Conservation (phyloP, 2,797 vertebrate species). For the Luscinia luscinia region DNA sequence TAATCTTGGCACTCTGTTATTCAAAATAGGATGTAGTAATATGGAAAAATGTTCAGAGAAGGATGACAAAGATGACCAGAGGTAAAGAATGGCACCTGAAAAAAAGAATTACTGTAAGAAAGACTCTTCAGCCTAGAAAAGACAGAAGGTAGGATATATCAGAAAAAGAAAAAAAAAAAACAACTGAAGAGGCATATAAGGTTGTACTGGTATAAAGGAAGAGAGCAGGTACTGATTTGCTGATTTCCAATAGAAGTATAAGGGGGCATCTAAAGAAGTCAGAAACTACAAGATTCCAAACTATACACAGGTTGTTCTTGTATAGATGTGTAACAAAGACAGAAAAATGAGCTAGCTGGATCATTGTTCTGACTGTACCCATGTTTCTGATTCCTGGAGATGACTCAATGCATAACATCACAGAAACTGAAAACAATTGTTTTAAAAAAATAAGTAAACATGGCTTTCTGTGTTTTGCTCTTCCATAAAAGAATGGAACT, state of each 20-base stretch:
- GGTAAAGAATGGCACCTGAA: neutral
- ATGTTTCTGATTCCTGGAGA: neutral
- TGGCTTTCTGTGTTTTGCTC: neutral
- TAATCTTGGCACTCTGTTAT: neutral
- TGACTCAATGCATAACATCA: neutral
- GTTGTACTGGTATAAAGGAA: neutral
- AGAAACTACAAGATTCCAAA: neutral
- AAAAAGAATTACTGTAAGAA: neutral
- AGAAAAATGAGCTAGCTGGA: neutral
- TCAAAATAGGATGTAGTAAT: neutral
- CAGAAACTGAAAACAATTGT: neutral
- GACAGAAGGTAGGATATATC: neutral
- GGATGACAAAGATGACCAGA: neutral
- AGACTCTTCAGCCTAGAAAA: neutral
- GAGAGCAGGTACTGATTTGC: neutral
- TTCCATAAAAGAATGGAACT: neutral
- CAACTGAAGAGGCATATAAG: neutral
- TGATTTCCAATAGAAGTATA: neutral
- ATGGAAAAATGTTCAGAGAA: neutral
- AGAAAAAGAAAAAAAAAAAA: neutral
- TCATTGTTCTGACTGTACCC: neutral
- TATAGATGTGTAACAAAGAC: neutral
- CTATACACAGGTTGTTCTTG: neutral
- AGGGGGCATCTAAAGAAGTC: neutral
- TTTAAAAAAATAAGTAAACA: neutral